A percentile compares a stretch with the other conserved stretches of the same genome.
phyloP scores from a whole-genome alignment of 2,888 invertebrate species.

The Tholera decimalis region DNA sequence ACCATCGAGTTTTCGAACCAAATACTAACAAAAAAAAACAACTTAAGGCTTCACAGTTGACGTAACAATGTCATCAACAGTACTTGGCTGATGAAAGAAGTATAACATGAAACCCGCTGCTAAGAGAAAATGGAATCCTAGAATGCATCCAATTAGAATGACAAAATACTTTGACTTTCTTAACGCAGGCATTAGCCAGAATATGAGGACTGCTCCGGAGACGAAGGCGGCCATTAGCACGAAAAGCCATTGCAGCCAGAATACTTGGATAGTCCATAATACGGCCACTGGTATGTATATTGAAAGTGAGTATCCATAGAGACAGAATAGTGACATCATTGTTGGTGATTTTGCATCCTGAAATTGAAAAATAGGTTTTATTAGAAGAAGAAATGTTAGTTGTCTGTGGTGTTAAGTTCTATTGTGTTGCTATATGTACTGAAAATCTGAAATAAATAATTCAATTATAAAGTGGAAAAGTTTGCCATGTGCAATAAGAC shows the following conservation, averaged over 20 bases:
- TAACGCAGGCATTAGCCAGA: constrained; percentile 95
- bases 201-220: constrained; percentile 96
- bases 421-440: too few species aligned
- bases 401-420: too few species aligned
- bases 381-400: background rate
- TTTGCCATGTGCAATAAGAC: too few species aligned
- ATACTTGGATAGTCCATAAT: constrained; percentile 96
- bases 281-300: constrained; percentile 98
- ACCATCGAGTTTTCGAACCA: constrained; percentile 2
- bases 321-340: constrained; percentile 96
- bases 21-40: constrained; percentile 5
- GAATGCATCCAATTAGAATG: constrained; percentile 90
- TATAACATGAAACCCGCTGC: constrained; percentile 97
- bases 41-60: constrained; percentile 68
- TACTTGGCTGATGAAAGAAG: constrained; percentile 93
- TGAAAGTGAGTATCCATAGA: constrained; percentile 98
- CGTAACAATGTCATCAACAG: constrained; percentile 45
- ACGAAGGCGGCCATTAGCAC: constrained; percentile 95
- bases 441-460: too few species aligned
- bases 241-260: constrained; percentile 97
- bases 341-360: constrained; percentile 92
- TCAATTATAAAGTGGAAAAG: too few species aligned
- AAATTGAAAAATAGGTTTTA: constrained; percentile 64
- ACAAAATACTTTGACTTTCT: constrained; percentile 91
- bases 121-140: constrained; percentile 95